Evolutionary conservation across 2,888 invertebrate genomes (phyloP).

Genomic region (Tachystola acroxantha): DNA sequence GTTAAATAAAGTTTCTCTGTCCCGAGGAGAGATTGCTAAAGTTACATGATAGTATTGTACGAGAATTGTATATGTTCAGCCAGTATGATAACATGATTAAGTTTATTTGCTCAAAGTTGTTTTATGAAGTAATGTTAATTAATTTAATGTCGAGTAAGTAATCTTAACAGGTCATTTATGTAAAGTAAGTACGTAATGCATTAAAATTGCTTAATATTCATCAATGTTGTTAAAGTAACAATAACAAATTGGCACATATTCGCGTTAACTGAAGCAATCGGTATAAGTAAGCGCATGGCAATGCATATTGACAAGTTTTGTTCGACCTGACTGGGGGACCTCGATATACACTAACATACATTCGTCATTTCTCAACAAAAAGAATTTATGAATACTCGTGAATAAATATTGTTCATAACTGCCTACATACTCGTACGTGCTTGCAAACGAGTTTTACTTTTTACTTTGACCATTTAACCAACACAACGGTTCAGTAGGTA

Average conservation of each 20-base stretch:
- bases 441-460: background rate
- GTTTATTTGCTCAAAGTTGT: no score
- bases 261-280: conserved; percentile 29
- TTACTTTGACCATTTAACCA: no score
- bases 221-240: conserved; percentile 7
- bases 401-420: no score
- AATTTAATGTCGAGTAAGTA: no score
- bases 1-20: conserved; percentile 27
- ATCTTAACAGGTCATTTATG: no score
- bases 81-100: no score
- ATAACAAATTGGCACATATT: conserved; percentile 19
- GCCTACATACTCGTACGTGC: no score
- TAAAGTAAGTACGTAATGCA: background rate
- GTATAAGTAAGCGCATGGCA: conserved; percentile 21
- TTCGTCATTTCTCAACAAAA: conserved; percentile 6
- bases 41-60: conserved; percentile 29
- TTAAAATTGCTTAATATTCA: no score
- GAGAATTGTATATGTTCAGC: conserved; percentile 20
- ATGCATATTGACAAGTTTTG: conserved; percentile 21
- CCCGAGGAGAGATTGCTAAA: conserved; percentile 35
- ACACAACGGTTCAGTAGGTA: no score
- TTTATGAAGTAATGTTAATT: no score
- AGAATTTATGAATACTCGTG: background rate
- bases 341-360: conserved; percentile 8
- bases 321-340: conserved; percentile 6